A percentile compares a stretch with the other conserved stretches of the same genome.
These are phyloP conservation scores for Pelobates cultripes DNA, from an alignment of 2,797 vertebrate species.

Conservation along the genomic window DNA sequence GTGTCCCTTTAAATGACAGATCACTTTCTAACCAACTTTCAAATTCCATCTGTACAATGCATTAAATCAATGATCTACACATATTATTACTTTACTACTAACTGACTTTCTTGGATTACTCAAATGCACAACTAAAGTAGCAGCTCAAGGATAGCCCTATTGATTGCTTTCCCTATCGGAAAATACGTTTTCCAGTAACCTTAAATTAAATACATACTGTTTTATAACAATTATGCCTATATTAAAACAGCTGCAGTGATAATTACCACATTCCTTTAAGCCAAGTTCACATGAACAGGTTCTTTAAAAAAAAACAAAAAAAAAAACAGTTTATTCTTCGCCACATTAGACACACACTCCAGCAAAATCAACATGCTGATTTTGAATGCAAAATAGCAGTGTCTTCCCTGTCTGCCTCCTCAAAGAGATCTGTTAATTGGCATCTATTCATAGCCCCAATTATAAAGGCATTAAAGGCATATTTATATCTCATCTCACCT, in stretches of 20 bases:
- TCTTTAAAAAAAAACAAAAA: not conserved
- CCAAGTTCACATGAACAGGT: constrained; percentile 1
- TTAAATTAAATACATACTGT: constrained; percentile 6
- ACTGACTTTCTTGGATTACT: too few relatives aligned
- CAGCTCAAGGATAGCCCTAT: not conserved
- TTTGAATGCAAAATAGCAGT: constrained; percentile 22
- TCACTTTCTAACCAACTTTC: too few relatives aligned
- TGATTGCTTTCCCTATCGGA: not conserved
- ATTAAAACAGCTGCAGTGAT: constrained; percentile 12
- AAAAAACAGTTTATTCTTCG: not conserved
- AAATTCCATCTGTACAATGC: too few relatives aligned
- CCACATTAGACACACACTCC: constrained; percentile 6
- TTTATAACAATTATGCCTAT: not conserved
- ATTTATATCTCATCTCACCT: constrained; percentile 47
- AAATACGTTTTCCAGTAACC: not conserved
- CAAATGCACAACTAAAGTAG: too few relatives aligned
- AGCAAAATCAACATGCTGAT: not conserved
- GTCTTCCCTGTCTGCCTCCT: constrained; percentile 3
- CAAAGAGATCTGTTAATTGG: constrained; percentile 42
- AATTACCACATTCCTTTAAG: constrained; percentile 12
- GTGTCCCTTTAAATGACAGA: too few relatives aligned
- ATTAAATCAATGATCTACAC: too few relatives aligned
- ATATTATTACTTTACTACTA: too few relatives aligned
- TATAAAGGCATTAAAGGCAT: constrained; percentile 49
- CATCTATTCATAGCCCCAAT: constrained; percentile 51